A percentile compares a stretch with the other conserved stretches of the same genome.
Evolutionary conservation across 2,797 vertebrate species (phyloP).

Genomic region (Dendrocincla fuliginosa): DNA sequence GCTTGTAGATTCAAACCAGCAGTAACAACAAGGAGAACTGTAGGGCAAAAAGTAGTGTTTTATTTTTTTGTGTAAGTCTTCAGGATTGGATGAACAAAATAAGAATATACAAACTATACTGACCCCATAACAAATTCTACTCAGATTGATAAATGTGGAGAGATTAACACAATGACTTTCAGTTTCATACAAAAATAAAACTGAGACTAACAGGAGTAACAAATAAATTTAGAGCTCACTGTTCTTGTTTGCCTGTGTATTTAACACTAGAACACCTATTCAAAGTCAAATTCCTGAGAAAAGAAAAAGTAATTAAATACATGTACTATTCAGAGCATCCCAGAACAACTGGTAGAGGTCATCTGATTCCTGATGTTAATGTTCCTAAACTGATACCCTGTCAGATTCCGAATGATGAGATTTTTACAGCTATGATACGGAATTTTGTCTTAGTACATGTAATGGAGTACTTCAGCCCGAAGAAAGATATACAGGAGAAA

Average conservation of each 20-base stretch:
- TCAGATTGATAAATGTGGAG: background rate
- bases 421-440: accelerated
- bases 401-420: background rate
- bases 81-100: background rate
- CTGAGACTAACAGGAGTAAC: background rate
- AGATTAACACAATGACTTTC: background rate
- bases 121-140: background rate
- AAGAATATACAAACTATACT: background rate
- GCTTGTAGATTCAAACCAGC: background rate
- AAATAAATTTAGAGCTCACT: background rate
- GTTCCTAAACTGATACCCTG: background rate
- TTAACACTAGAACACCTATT: background rate
- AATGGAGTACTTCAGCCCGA: background rate
- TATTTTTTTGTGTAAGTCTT: background rate
- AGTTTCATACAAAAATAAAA: background rate
- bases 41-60: background rate
- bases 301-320: background rate
- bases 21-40: background rate
- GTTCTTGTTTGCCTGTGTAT: background rate
- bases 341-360: background rate
- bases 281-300: background rate
- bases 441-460: background rate
- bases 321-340: accelerated
- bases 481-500: background rate
- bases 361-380: background rate